phyloP scores from a whole-genome alignment of 2,113 vertebrate species.

The Hippocampus barbouri region DNA sequence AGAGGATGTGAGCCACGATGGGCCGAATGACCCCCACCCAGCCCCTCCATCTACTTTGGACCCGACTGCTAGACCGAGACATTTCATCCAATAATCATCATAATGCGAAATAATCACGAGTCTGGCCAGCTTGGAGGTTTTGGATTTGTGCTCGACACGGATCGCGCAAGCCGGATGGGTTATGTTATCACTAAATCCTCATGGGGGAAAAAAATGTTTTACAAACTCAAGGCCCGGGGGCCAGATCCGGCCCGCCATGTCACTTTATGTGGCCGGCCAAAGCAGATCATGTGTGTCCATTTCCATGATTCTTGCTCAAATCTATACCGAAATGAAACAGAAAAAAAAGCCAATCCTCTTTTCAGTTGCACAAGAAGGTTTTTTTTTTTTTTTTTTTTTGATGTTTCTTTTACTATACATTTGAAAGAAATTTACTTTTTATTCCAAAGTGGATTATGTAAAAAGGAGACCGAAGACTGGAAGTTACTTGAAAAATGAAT shows the following conservation, averaged over 20 bases:
- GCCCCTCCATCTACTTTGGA: background rate
- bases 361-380: too few species aligned
- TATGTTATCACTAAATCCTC: background rate
- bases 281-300: too few species aligned
- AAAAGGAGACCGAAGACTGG: slow-evolving; percentile 22
- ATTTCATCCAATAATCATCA: background rate
- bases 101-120: background rate
- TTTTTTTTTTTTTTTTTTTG: too few species aligned
- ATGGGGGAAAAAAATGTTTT: too few species aligned
- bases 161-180: background rate
- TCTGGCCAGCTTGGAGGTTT: background rate
- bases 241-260: too few species aligned
- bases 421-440: background rate
- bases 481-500: background rate
- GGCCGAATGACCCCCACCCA: background rate
- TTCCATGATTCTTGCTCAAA: too few species aligned
- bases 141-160: background rate
- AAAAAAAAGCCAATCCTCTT: too few species aligned
- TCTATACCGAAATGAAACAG: too few species aligned
- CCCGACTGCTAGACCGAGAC: background rate
- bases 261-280: too few species aligned
- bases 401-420: too few species aligned
- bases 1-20: slow-evolving; percentile 21
- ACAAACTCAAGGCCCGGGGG: too few species aligned
- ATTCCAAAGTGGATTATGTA: slow-evolving; percentile 33